Evolutionary conservation across 53 echinoderm and acorn worm genomes (phyloP), one percentile per base, ranked within the genome.

Genomic region (Apostichopus leukothele): DNA sequence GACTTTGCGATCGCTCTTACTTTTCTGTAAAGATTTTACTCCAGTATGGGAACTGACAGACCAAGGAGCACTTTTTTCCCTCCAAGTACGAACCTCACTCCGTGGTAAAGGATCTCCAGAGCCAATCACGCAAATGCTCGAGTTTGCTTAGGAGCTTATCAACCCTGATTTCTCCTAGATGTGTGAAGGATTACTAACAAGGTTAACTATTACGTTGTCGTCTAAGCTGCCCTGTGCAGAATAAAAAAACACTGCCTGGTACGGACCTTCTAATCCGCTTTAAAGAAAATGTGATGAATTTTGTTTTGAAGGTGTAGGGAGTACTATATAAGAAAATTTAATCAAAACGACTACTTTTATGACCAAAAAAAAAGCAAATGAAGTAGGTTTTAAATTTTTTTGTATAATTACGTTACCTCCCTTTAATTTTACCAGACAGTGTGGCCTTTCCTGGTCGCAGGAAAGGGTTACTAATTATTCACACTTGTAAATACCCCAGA

Each of bases 401-500:
- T 2, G 39, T 39, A 10, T n/a, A 71, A 71, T 18, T 6, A 71
- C 71, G 18, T 71, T 19, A 71, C 13, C 21, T 71, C 71, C 20
- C 71, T 71, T 71, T 71, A 71, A 71, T 18, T 16, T 71, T 71
- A 18, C 71, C 71, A 71, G 71, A 2, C 71, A 71, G 20, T 39
- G 39, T 71, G 71, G 71, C 18, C 71, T 19, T 6, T n/a, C 20
- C 20, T 19, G 18, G 18, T 71, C 20, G 71, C 71, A 71, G 18
- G 71, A n/a, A 71, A 18, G 18, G 71, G 18, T 71, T 16, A 71
- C 18, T 71, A 71, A 71, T 16, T 71, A 71, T 71, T 71, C 71
- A 76, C 50, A 76, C 39, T 76, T 76, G 27, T 14, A 76, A 76
- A 76, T 76, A 76, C 77, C 14, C 77, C 52, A 52, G 26, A 76